A percentile compares a stretch with the other conserved stretches of the same genome.
Evolutionary conservation across 92 coral and sea anemone genomes (phyloP).

Genomic region (Epizoanthus scotinus): DNA sequence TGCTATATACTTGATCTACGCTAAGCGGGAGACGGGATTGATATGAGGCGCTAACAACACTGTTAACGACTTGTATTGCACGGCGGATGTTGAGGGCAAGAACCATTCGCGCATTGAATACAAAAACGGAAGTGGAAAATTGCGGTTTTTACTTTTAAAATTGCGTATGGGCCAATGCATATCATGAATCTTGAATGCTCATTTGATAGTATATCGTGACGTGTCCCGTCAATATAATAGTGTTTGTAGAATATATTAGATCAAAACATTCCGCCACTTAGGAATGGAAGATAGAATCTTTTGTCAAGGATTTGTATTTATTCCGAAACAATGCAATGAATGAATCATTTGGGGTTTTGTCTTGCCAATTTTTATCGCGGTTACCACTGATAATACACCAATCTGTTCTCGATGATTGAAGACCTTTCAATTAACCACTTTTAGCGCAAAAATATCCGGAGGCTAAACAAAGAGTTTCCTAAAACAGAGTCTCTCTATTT

Average conservation of each 20-base stretch:
- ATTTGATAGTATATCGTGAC: neutral
- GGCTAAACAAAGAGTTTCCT: neutral
- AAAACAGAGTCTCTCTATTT: neutral
- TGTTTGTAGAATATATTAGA: conserved; percentile 16
- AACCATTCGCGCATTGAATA: neutral
- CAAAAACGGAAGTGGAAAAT: neutral
- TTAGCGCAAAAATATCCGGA: conserved; percentile 7
- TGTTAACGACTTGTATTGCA: neutral
- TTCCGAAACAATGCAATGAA: neutral
- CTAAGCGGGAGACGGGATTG: conserved; percentile 25
- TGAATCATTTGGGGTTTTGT: neutral
- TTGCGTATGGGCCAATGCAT: neutral
- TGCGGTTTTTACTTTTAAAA: neutral
- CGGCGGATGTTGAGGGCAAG: conserved; percentile 1
- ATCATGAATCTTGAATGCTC: neutral
- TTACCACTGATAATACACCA: neutral
- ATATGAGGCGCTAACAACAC: conserved; percentile 8
- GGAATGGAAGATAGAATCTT: neutral
- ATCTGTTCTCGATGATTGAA: conserved; percentile 3
- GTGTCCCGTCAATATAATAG: neutral
- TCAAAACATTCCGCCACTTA: conserved; percentile 18
- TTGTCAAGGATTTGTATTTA: neutral
- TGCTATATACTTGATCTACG: neutral
- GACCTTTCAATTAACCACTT: neutral
- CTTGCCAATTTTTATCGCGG: neutral